A percentile compares a stretch with the other conserved stretches of the same genome.
Evolutionary conservation across 2,888 invertebrate species (phyloP).

Genomic region (Cephalotes varians): DNA sequence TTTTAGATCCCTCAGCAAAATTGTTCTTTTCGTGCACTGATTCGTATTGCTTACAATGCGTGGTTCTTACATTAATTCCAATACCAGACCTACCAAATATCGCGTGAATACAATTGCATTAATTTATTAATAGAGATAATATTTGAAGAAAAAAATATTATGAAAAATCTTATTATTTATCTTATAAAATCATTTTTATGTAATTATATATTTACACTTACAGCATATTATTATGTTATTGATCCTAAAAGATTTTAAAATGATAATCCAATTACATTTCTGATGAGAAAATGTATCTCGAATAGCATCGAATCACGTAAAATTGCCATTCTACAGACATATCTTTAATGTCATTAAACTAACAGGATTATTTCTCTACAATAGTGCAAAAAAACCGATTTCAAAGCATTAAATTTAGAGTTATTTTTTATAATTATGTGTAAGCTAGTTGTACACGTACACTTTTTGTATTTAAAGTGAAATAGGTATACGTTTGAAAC

Average conservation of each 20-base stretch:
- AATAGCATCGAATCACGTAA: neutral
- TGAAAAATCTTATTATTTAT: neutral
- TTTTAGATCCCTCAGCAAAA: too few species aligned
- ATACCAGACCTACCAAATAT: neutral
- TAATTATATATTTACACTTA: neutral
- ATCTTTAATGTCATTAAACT: neutral
- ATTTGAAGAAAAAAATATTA: neutral
- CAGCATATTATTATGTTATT: neutral
- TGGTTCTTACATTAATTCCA: neutral
- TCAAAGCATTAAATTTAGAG: neutral
- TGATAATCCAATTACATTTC: neutral
- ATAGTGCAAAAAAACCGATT: neutral
- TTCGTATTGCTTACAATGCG: neutral
- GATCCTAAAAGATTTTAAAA: neutral
- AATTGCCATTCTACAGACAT: neutral
- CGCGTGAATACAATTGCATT: neutral
- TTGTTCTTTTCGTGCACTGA: too few species aligned
- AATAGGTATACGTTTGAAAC: too few species aligned
- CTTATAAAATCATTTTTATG: neutral
- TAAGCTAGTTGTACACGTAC: too few species aligned
- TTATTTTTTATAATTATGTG: too few species aligned
- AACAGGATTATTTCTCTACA: neutral
- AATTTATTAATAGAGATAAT: neutral
- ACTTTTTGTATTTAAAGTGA: too few species aligned
- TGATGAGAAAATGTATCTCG: neutral